Conservation (phyloP, 2,888 invertebrate species). For the Pasiphila rectangulata region DNA sequence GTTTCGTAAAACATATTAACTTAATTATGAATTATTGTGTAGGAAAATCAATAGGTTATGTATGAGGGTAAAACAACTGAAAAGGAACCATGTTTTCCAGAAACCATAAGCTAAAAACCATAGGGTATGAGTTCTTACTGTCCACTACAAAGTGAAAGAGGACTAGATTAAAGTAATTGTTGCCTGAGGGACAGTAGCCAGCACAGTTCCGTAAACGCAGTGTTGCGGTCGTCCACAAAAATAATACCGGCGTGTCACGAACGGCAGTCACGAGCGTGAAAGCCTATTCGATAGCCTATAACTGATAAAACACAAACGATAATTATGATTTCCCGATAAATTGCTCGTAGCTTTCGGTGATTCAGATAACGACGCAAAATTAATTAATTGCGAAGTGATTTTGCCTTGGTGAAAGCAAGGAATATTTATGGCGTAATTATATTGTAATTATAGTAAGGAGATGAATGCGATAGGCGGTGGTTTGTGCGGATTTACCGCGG, state of each 20-base stretch:
- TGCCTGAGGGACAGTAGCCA: conserved; percentile 39
- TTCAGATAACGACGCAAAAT: conserved; percentile 37
- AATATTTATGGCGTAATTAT: conserved; percentile 67
- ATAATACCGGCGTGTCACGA: conserved; percentile 46
- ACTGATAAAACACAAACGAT: conserved; percentile 29
- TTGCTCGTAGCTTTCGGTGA: conserved; percentile 25
- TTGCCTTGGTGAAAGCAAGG: conserved; percentile 40
- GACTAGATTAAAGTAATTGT: conserved; percentile 53
- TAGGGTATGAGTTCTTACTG: conserved; percentile 47
- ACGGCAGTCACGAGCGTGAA: conserved; percentile 38
- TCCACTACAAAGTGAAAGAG: conserved; percentile 38
- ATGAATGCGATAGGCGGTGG: conserved; percentile 52
- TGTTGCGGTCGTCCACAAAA: conserved; percentile 38
- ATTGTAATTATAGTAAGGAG: conserved; percentile 61
- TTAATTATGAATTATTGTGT: conserved; percentile 53
- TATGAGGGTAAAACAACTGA: too few species aligned
- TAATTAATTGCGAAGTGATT: conserved; percentile 41
- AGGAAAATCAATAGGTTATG: conserved; percentile 54
- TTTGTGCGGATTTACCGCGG: conserved; percentile 61
- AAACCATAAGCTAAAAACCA: too few species aligned
- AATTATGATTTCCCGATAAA: conserved; percentile 30
- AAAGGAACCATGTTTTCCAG: conserved; percentile 30
- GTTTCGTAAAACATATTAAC: conserved; percentile 59
- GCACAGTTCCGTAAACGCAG: conserved; percentile 31
- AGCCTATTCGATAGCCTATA: conserved; percentile 28